Conservation (phyloP, 2,888 invertebrate species). For the Tachina grossa region DNA sequence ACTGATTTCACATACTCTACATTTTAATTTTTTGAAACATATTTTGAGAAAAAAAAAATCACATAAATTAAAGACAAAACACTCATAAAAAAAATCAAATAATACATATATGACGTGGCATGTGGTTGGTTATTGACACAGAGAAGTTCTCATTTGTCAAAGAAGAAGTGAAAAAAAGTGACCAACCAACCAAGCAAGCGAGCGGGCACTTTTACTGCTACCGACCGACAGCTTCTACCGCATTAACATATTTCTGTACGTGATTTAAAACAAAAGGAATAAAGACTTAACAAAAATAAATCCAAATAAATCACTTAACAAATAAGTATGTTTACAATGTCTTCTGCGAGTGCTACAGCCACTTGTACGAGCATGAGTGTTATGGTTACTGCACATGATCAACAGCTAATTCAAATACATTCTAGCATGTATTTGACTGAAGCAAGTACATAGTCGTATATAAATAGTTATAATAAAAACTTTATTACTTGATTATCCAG, state of each 20-base stretch:
- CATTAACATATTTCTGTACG: constrained; percentile 14
- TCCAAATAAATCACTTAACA: constrained; percentile 34
- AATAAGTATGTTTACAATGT: constrained; percentile 9
- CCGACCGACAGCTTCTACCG: neutral
- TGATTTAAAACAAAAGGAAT: constrained; percentile 53
- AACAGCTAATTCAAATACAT: constrained; percentile 15
- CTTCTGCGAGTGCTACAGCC: constrained; percentile 8
- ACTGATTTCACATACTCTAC: constrained; percentile 64
- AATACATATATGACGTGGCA: constrained; percentile 21
- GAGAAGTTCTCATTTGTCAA: constrained; percentile 38
- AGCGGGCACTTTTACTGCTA: neutral
- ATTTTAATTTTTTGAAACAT: constrained; percentile 42
- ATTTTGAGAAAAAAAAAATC: constrained; percentile 6
- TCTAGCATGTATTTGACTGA: neutral
- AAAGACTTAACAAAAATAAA: constrained; percentile 1
- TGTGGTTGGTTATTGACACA: constrained; percentile 53
- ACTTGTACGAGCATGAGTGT: constrained; percentile 24
- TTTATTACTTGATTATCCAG: constrained; percentile 48
- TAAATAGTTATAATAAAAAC: constrained; percentile 5
- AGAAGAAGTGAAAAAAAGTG: constrained; percentile 50
- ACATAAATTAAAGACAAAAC: constrained; percentile 55
- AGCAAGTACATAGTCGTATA: constrained; percentile 15
- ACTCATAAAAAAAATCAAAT: constrained; percentile 34
- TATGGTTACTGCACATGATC: constrained; percentile 53
- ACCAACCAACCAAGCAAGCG: constrained; percentile 39